These are phyloP conservation scores for Diaprepes abbreviatus DNA, from an alignment of 2,888 invertebrate species.

Conservation along the genomic window DNA sequence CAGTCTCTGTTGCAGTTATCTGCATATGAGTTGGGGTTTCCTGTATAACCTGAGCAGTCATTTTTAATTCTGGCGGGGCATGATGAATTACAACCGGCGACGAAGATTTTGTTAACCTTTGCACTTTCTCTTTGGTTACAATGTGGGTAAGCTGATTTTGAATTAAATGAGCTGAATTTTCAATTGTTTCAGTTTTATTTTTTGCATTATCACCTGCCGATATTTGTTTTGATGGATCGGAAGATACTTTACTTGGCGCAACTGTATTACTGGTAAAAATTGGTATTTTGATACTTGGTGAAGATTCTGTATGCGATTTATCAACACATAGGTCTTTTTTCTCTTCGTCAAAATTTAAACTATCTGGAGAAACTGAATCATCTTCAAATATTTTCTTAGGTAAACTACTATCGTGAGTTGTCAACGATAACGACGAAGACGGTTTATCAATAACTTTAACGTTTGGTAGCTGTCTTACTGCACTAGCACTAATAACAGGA, in stretches of 20 bases:
- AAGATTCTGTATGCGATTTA: conserved; percentile 55
- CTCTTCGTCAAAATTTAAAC: conserved; percentile 66
- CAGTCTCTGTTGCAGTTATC: conserved; percentile 69
- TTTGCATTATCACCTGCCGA: background rate
- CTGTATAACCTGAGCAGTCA: conserved; percentile 66
- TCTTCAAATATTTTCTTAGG: conserved; percentile 79
- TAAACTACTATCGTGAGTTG: conserved; percentile 73
- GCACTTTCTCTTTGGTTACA: conserved; percentile 66
- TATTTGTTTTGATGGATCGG: conserved; percentile 5
- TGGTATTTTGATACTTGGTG: conserved; percentile 53
- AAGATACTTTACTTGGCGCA: conserved; percentile 3
- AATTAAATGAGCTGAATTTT: conserved; percentile 53
- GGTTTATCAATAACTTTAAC: conserved; percentile 69
- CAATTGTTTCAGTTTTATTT: conserved; percentile 2
- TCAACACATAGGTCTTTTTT: conserved; percentile 62
- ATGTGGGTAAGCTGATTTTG: conserved; percentile 61
- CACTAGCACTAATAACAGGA: conserved; percentile 66
- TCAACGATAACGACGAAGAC: conserved; percentile 68
- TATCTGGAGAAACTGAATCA: conserved; percentile 75
- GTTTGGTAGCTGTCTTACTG: conserved; percentile 65
- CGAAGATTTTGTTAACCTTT: conserved; percentile 60
- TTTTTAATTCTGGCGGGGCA: conserved; percentile 65
- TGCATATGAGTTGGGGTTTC: conserved; percentile 62
- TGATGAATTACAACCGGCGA: conserved; percentile 61
- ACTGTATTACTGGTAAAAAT: conserved; percentile 41